A percentile compares a stretch with the other conserved stretches of the same genome.
Conservation (phyloP, 2,888 invertebrate species). For the Troides aeacus region DNA sequence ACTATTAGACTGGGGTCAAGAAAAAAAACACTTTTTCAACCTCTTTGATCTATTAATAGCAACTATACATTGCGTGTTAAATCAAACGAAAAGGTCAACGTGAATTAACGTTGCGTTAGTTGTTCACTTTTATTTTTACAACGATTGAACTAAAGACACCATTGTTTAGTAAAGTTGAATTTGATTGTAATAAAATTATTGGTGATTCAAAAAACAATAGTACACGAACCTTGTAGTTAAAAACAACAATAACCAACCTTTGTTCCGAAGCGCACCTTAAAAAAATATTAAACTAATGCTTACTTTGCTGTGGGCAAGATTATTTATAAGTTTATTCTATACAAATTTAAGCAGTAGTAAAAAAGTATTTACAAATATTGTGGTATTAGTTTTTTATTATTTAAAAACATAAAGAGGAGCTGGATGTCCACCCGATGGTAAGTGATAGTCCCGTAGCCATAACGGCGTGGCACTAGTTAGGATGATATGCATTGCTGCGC, state of each 20-base stretch:
- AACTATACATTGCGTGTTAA: conserved; percentile 4
- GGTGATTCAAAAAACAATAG: conserved; percentile 19
- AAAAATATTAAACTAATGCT: no score
- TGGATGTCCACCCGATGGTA: no score
- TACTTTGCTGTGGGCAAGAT: no score
- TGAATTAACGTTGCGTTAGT: conserved; percentile 9
- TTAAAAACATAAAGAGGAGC: no score
- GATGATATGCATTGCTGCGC: no score
- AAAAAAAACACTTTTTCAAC: conserved; percentile 27
- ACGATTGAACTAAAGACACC: conserved; percentile 5
- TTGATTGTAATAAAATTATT: conserved; percentile 18
- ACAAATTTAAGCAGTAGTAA: no score
- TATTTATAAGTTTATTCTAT: no score
- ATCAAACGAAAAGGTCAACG: conserved; percentile 24
- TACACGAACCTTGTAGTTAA: conserved; percentile 9
- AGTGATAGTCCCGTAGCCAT: no score
- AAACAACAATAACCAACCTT: neutral
- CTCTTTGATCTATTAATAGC: conserved; percentile 24
- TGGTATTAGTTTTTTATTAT: no score
- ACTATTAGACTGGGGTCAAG: conserved; percentile 30
- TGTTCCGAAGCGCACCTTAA: no score
- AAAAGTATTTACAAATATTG: no score
- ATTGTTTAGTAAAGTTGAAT: conserved; percentile 16
- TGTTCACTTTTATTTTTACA: conserved; percentile 13
- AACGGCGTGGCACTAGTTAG: no score